A percentile compares a stretch with the other conserved stretches of the same genome.
Evolutionary conservation across 2,797 vertebrate species (phyloP).

Genomic region (Notolepis coatsorum): DNA sequence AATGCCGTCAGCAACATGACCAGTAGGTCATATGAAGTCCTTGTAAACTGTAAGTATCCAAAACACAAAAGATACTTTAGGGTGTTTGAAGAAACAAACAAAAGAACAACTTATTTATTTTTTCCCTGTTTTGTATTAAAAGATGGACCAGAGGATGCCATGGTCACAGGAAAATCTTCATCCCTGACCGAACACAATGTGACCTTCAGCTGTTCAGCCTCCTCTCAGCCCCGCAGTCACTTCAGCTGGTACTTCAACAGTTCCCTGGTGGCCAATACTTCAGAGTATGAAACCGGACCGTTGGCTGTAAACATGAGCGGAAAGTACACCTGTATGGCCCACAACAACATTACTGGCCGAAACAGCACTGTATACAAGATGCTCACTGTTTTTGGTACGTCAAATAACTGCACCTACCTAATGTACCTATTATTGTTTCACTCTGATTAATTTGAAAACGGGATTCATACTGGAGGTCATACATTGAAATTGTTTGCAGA

Average conservation of each 20-base stretch:
- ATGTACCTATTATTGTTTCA: no score
- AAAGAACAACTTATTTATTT: neutral
- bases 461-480: no score
- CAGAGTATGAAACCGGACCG: conserved; percentile 11
- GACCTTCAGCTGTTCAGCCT: conserved; percentile 38
- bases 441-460: no score
- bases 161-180: conserved; percentile 20
- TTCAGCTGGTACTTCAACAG: conserved; percentile 51
- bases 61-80: neutral
- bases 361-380: conserved; percentile 26
- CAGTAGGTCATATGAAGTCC: conserved; percentile 53
- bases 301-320: conserved; percentile 29
- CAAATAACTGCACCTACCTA: no score
- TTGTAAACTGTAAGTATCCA: conserved; percentile 71
- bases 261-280: conserved; percentile 7
- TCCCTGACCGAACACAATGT: conserved; percentile 22
- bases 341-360: conserved; percentile 48
- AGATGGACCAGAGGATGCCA: conserved; percentile 47
- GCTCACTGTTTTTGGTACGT: conserved; percentile 48
- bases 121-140: conserved; percentile 7
- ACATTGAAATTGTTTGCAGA: neutral
- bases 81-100: neutral
- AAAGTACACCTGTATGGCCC: conserved; percentile 43
- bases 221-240: conserved; percentile 46
- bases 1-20: conserved; percentile 69